Evolutionary conservation across 37 sponge, comb jelly and placozoan species (phyloP), one percentile per base, ranked within the genome.

Genomic region (Axinella damicornis): DNA sequence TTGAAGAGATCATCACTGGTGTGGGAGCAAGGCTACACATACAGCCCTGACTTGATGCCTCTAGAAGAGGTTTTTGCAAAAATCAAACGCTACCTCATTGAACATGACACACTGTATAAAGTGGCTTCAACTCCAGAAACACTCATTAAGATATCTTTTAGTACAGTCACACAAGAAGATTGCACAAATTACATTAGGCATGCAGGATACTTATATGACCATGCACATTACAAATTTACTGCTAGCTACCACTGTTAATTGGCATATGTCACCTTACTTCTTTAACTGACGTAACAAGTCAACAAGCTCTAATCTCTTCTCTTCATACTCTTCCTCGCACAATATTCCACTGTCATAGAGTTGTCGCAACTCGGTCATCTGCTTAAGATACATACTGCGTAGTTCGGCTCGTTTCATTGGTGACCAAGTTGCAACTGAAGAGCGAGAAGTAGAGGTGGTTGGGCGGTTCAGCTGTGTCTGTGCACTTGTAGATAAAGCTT

Each of bases 291-390:
- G 80, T 21, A 79, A 27, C 41, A 34, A 79, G 17, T 25, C 17
- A 46, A 79, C 9, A 59, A 72, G 58, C 15, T 13, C 9, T 24
- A 2, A 12, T 62, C 72, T 82, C 36, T 82, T 73, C 32, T 82
- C 83, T 27, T 11, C 18, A 54, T 60, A 72, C 28, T 82, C 83
- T 39, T 71, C 5, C 5, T 56, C 74, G 60, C 53, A 16, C 20
- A 82, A 19, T 28, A 82, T 82, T 34, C 73, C 83, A 71, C 72
- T 74, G 35, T 82, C 83, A 61, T 61, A 82, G 38, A 82, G 53
- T 39, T 56, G 55, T 34, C 35, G 71, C 71, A 69, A 21, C 16
- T n/a, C 31, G 16, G 39, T 37, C 40, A 69, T 36, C 22, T 69
- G 71, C 35, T 73, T 57, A 73, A 54, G 53, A 13, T 54, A 54